Conservation (phyloP, 2,888 invertebrate species). For the Heteromyza rotundicornis region DNA sequence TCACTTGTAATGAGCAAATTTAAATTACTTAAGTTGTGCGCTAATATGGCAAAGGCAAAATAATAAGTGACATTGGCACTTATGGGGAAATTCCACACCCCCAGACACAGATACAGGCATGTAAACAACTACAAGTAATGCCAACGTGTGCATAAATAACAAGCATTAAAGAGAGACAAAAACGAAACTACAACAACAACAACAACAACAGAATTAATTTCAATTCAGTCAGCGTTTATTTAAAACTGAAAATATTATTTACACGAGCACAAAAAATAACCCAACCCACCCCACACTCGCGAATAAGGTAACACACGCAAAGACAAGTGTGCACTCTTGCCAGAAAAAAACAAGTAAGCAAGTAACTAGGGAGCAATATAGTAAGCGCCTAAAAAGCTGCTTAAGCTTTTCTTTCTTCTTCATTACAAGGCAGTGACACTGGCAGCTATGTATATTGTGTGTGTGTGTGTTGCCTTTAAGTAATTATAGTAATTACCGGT, state of each 20-base stretch:
- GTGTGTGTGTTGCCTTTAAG: conserved; percentile 10
- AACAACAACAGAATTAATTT: too few relatives aligned
- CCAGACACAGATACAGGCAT: not conserved
- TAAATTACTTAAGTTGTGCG: not conserved
- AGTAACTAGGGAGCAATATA: too few relatives aligned
- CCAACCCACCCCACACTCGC: not conserved
- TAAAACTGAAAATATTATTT: conserved; percentile 12
- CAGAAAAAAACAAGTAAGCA: not conserved
- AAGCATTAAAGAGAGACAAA: conserved; percentile 2
- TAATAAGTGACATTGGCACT: not conserved
- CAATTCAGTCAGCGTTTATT: conserved; percentile 8
- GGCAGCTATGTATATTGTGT: not conserved
- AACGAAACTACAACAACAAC: conserved; percentile 9
- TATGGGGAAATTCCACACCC: not conserved
- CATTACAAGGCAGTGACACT: not conserved
- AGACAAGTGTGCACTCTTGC: not conserved
- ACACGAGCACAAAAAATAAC: not conserved
- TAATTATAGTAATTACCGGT: conserved; percentile 27
- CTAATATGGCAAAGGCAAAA: not conserved
- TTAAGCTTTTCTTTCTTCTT: conserved; percentile 1
- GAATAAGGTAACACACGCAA: not conserved
- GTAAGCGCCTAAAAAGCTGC: not conserved
- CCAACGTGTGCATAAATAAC: not conserved
- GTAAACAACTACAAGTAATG: conserved; percentile 9
- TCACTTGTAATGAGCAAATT: not conserved